Conservation (phyloP, 2,113 vertebrate genomes). For the Perca schrenkii region DNA sequence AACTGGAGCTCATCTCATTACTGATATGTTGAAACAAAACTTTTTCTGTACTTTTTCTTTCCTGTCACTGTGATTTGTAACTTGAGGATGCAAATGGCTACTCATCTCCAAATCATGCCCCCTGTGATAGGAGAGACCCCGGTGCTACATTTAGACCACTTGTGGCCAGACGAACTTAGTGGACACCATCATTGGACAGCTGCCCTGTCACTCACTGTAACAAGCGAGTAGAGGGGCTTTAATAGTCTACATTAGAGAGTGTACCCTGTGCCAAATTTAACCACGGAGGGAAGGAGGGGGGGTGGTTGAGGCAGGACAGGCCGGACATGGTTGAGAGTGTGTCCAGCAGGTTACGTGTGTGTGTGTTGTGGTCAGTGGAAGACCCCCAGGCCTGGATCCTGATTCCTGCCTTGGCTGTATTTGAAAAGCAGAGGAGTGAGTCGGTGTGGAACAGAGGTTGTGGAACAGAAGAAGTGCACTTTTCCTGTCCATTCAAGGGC, state of each 20-base stretch:
- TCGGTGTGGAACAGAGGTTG: constrained; percentile 48
- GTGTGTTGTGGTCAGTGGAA: constrained; percentile 58
- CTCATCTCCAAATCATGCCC: constrained; percentile 75
- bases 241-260: constrained; percentile 77
- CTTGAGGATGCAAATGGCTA: constrained; percentile 62
- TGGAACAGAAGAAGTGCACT: constrained; percentile 54
- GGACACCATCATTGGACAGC: constrained; percentile 71
- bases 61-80: constrained; percentile 45
- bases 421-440: constrained; percentile 41
- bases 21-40: not conserved
- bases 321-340: constrained; percentile 64
- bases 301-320: constrained; percentile 16
- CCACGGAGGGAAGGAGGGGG: constrained; percentile 27
- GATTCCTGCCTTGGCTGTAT: constrained; percentile 32
- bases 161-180: constrained; percentile 63
- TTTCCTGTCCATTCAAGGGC: constrained; percentile 83
- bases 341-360: constrained; percentile 48
- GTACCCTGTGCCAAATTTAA: constrained; percentile 80
- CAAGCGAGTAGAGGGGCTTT: constrained; percentile 60
- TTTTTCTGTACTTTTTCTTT: not conserved
- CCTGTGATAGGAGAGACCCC: constrained; percentile 78
- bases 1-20: not conserved
- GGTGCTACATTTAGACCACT: constrained; percentile 81
- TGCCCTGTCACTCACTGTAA: constrained; percentile 72
- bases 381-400: constrained; percentile 58